phyloP scores from a whole-genome alignment of 1,140 invertebrate species.

The Sinella curviseta region DNA sequence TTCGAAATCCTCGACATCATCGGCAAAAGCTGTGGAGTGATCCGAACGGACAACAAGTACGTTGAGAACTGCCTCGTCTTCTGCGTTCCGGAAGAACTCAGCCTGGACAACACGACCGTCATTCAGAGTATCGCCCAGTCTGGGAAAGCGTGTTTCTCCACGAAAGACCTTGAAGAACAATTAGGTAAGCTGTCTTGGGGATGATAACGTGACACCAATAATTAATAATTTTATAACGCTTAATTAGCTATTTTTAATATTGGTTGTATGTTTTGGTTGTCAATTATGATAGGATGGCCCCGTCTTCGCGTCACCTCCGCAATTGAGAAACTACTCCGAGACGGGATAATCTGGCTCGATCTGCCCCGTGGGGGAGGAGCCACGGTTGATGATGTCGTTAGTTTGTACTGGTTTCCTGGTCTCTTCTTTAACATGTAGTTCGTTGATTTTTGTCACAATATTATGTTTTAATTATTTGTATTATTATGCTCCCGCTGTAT shows the following conservation, averaged over 20 bases:
- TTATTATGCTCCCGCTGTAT: too few relatives aligned
- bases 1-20: conserved; percentile 91
- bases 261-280: too few relatives aligned
- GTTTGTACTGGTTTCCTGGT: conserved; percentile 94
- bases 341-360: conserved; percentile 94
- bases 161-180: conserved; percentile 43
- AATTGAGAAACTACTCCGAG: conserved; percentile 83
- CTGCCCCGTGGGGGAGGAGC: too few relatives aligned
- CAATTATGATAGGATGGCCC: conserved; percentile 77
- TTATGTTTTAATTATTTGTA: too few relatives aligned
- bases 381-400: conserved; percentile 53
- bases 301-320: conserved; percentile 71
- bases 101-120: conserved; percentile 90
- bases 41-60: conserved; percentile 78
- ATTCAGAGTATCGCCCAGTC: conserved; percentile 76
- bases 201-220: too few relatives aligned
- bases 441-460: too few relatives aligned
- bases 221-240: too few relatives aligned
- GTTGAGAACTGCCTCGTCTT: conserved; percentile 65
- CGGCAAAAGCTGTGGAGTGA: conserved; percentile 90
- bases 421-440: conserved; percentile 70
- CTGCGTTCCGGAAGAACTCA: conserved; percentile 95
- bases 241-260: neutral
- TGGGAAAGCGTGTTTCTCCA: conserved; percentile 62
- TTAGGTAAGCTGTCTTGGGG: too few relatives aligned